Conservation (phyloP, 2,113 vertebrate genomes). For the Mobula birostris region DNA sequence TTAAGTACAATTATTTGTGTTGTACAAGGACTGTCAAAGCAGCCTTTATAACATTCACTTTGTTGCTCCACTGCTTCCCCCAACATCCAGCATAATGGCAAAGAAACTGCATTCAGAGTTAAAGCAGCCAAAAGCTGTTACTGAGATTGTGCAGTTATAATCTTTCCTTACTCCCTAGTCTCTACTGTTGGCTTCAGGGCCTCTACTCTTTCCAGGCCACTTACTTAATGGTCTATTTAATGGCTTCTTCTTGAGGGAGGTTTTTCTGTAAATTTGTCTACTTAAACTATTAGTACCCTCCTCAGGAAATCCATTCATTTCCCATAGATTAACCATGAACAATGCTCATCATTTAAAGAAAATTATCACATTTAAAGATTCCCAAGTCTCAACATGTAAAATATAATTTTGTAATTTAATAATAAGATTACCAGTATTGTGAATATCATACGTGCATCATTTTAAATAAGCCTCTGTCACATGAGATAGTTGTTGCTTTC, state of each 20-base stretch:
- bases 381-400: not conserved
- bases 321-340: not conserved
- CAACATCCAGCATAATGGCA: not conserved
- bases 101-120: not conserved
- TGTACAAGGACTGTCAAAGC: not conserved
- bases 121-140: not conserved
- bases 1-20: not conserved
- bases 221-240: not conserved
- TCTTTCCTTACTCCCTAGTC: too few species aligned
- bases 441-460: not conserved
- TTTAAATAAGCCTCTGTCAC: not conserved
- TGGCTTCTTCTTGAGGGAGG: not conserved
- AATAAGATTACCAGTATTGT: not conserved
- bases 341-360: not conserved
- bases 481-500: not conserved
- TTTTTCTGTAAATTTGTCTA: not conserved
- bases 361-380: not conserved
- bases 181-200: not conserved
- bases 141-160: not conserved
- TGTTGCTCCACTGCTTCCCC: not conserved
- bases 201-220: not conserved
- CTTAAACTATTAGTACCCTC: constrained; percentile 2
- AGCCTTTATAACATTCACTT: not conserved
- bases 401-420: not conserved
- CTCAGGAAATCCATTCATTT: not conserved